Base-by-base conservation (phyloP, 2,888 invertebrate genomes). In the Cordilura impudica region DNA sequence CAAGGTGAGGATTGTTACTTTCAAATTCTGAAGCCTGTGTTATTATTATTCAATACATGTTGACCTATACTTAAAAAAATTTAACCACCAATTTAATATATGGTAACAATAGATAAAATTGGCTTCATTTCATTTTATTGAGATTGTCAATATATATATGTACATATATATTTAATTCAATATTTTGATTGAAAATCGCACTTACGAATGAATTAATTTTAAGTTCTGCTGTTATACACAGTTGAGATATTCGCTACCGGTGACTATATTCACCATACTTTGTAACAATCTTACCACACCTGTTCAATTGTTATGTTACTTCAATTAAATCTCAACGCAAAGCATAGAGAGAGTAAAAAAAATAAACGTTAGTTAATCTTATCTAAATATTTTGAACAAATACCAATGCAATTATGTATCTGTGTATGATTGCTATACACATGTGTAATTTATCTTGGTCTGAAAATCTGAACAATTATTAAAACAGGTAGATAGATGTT, bases 401-500 rank as follows among this genome's bases (percentile, higher is more conserved):
- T 7, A 23, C 67, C 5, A 21, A 35, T 26, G 21, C 6, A 16
- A 2, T 18, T 10, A 51, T 14, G 51, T 72, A 69, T 65, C 58
- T 65, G 63, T 63, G 35, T 58, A 73, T 65, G 23, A 43, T 74
- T 69, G 49, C 23, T 31, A 51, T 5, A 29, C 35, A 14, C 53
- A 19, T 19, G 21, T n/a, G 14, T 39, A n/a, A 26, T 26, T 21
- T 53, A 43, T 39, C 19, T 63, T 12, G 7, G 54, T 16, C 8
- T 19, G 14, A 43, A 14, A 66, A 51, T 56, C n/a, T 70, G 49
- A 54, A 39, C 26, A 51, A 63, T 75, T 75, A 39, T 61, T 54
- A 19, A 67, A 61, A 71, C 75, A 75, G 71, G 75, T 75, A 79
- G 51, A 35, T 54, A 51, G 66, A 53, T 53, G 47, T 39, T 53